Evolutionary conservation across 1,140 invertebrate species (phyloP).

Genomic region (Bombus superbus): DNA sequence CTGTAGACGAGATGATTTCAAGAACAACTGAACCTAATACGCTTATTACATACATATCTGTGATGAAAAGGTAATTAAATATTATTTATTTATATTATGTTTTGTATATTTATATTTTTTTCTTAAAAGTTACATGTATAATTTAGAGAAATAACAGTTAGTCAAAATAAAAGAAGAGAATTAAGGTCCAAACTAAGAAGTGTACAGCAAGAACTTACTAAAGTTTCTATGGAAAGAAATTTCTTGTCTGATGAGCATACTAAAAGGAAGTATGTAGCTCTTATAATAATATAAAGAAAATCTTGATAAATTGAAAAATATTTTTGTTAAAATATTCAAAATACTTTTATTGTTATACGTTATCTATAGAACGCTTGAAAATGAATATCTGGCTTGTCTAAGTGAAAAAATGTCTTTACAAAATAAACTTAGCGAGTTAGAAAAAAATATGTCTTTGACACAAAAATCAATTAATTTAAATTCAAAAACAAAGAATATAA

Average conservation of each 20-base stretch:
- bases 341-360: background rate
- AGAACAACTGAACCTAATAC: slow-evolving; percentile 61
- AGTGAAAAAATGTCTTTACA: slow-evolving; percentile 61
- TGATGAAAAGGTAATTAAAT: slow-evolving; percentile 75
- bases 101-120: background rate
- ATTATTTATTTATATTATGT: slow-evolving; percentile 6
- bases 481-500: background rate
- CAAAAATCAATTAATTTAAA: background rate
- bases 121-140: background rate
- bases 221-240: slow-evolving; percentile 64
- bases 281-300: background rate
- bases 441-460: background rate
- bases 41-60: slow-evolving; percentile 69
- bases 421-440: slow-evolving; percentile 30
- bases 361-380: slow-evolving; percentile 69
- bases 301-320: background rate
- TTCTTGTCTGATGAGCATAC: slow-evolving; percentile 44
- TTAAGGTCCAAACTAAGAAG: slow-evolving; percentile 74
- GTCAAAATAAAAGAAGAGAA: slow-evolving; percentile 75
- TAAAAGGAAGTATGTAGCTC: slow-evolving; percentile 61
- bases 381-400: slow-evolving; percentile 61
- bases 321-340: too few relatives aligned
- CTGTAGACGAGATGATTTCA: slow-evolving; percentile 83
- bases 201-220: slow-evolving; percentile 76
- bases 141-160: slow-evolving; percentile 76